A percentile compares a stretch with the other conserved stretches of the same genome.
phyloP scores from a whole-genome alignment of 2,113 vertebrate species.

The Regulus satrapa region DNA sequence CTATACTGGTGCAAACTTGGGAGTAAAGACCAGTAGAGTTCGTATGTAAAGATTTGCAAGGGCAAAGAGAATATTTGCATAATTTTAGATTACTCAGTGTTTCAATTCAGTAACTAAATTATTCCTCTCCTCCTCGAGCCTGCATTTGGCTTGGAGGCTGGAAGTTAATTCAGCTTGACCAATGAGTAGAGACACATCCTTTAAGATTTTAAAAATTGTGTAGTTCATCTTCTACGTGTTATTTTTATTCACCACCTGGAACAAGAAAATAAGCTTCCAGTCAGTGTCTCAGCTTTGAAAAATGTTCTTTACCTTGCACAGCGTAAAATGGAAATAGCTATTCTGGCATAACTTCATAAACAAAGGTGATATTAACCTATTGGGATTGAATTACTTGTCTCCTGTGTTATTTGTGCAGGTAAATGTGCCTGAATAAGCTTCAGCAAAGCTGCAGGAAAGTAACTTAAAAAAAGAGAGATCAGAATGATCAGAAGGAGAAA shows the following conservation, averaged over 20 bases:
- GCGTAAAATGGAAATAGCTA: conserved; percentile 24
- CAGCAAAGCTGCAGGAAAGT: background rate
- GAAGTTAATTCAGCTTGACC: conserved; percentile 64
- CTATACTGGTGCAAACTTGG: background rate
- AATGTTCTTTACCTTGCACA: conserved; percentile 25
- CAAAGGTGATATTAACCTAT: background rate
- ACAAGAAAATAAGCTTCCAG: conserved; percentile 48
- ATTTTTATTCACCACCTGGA: conserved; percentile 53
- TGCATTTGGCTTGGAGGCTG: conserved; percentile 19
- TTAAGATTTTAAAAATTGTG: conserved; percentile 36
- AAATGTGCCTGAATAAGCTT: background rate
- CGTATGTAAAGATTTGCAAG: conserved; percentile 28
- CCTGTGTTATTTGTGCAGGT: background rate
- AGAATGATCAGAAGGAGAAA: background rate
- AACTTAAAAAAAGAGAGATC: background rate
- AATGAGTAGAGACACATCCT: conserved; percentile 17
- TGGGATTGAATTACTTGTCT: conserved; percentile 24
- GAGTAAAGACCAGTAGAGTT: background rate
- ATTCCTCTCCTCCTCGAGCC: conserved; percentile 1
- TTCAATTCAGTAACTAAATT: conserved; percentile 55
- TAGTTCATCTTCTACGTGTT: background rate
- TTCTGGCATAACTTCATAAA: conserved; percentile 30
- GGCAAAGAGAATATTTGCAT: conserved; percentile 54
- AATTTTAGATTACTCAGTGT: conserved; percentile 47
- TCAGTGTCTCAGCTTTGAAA: conserved; percentile 12